Base-by-base conservation (phyloP, 2,797 vertebrate species). In the Urocyon cinereoargenteus region DNA sequence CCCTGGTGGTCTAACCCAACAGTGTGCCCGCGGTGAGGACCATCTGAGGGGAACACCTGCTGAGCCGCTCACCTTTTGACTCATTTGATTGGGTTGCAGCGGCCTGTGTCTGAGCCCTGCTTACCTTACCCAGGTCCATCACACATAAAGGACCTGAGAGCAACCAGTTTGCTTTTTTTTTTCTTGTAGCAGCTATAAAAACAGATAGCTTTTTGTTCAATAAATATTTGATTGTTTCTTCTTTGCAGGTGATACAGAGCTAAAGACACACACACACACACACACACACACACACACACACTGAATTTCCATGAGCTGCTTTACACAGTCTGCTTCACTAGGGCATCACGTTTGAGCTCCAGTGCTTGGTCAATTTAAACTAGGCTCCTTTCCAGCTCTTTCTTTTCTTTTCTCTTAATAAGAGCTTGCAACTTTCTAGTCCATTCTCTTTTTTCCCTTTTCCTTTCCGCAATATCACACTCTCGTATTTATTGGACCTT, bases 1-100 rank as follows among this genome's bases (percentile, higher is more conserved):
- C 91, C 26, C 36, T 97, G 91, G 91, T 95, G 94, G 77, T 45
- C 64, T 53, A 93, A 82, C 49, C 45, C 49, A 16, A 75, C 94
- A 96, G 49, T 61, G 45, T 79, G 83, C 75, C 24, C 15, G 3
- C 62, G 24, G 6, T 16, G 40, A 72, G 9, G 24, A 13, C 19
- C 9, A 24, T 31, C 75, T 73, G 53, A 85, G 11, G 7, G 7
- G 16, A 92, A 70, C 51, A n/a, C n/a, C 87, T 40, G 24, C 21
- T 62, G 72, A 75, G n/a, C 22, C 2, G 7, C 53, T 87, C n/a
- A 16, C 70, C 75, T 86, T 93, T 57, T 28, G 36, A 70, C 28
- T 22, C 62, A 51, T 24, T 84, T 82, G n/a, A 75, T 34, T 82
- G 64, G 49, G 59, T 51, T 81, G 66, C 72, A 70, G 16, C 68